Evolutionary conservation across 2,888 invertebrate genomes (phyloP), one percentile per base, ranked within the genome.

Genomic region (Phanerotoma sp.): DNA sequence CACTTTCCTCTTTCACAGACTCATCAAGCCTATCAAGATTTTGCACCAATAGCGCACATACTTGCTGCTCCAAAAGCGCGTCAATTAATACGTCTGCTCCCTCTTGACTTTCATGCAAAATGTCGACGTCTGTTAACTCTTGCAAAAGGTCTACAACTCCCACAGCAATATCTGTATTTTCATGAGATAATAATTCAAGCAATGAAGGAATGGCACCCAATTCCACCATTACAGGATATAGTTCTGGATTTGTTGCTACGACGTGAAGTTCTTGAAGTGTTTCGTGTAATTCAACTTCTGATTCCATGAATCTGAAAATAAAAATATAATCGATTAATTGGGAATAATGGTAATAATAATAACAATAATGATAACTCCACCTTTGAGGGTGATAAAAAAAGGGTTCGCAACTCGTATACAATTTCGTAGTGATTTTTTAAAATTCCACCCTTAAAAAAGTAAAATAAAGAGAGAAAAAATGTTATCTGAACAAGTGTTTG

Each of bases 101-200:
- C 64, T 96, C 96, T 62, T 90, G 89, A 75, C 93, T 94, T 76
- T 97, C 96, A 72, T 91, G 87, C n/a, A 96, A 80, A 62, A 95
- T 93, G 74, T 98, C 97, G 3, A 95, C 91, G 81, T 99, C 99
- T 3, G 96, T 96, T 49, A 99, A 79, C 78, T 99, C 98, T 82
- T 91, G 83, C 11, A 84, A 61, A 44, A 84, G 77, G 73, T 84
- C 83, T 54, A 93, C 87, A 41, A 91, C 86, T 63, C 89, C 89
- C 45, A 91, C 89, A 18, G 91, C 85, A 62, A 96, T 87, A 79
- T 94, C 98, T 40, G 95, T 93, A 78, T 99, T 99, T 70, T 98
- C 97, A 80, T 99, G 99, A 18, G 92, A 87, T 9, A 99, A 79
- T 52, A 99, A 81, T 71, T 97, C 95, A 35, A 99, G 78, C n/a